Conservation (phyloP, 2,797 vertebrate genomes). For the Aldrovandia affinis region DNA sequence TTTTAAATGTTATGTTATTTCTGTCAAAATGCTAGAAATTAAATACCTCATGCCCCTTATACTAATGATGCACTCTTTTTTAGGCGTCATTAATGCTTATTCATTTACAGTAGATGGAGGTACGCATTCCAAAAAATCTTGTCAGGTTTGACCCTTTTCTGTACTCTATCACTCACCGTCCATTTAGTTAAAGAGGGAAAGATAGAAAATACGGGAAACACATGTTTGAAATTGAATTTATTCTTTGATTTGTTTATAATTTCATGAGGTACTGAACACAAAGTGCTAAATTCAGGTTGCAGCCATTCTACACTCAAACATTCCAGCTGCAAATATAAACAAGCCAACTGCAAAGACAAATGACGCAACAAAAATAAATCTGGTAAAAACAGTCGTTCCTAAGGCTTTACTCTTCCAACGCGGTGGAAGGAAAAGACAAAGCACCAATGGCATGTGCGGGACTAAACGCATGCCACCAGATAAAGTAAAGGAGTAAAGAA, state of each 20-base stretch:
- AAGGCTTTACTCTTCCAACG: conserved; percentile 40
- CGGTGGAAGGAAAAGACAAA: conserved; percentile 25
- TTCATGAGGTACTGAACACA: conserved; percentile 78
- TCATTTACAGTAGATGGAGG: neutral
- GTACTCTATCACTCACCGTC: neutral
- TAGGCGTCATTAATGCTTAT: neutral
- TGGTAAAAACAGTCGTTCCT: conserved; percentile 43
- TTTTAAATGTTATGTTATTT: no score
- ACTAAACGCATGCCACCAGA: conserved; percentile 1
- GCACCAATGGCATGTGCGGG: conserved; percentile 63
- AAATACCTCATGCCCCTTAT: neutral
- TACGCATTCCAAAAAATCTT: neutral
- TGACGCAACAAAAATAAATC: conserved; percentile 36
- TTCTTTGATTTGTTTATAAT: conserved; percentile 71
- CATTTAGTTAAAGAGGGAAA: neutral
- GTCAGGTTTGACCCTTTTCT: neutral
- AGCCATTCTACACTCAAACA: conserved; percentile 56
- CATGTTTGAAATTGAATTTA: conserved; percentile 69
- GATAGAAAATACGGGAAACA: neutral
- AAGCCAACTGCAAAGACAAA: conserved; percentile 58
- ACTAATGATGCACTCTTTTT: neutral
- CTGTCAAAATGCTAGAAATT: neutral
- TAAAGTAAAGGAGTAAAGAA: neutral
- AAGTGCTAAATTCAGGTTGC: conserved; percentile 77
- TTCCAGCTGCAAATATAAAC: conserved; percentile 57